Base-by-base conservation (phyloP, 2,888 invertebrate genomes). In the Rosalia funebris region DNA sequence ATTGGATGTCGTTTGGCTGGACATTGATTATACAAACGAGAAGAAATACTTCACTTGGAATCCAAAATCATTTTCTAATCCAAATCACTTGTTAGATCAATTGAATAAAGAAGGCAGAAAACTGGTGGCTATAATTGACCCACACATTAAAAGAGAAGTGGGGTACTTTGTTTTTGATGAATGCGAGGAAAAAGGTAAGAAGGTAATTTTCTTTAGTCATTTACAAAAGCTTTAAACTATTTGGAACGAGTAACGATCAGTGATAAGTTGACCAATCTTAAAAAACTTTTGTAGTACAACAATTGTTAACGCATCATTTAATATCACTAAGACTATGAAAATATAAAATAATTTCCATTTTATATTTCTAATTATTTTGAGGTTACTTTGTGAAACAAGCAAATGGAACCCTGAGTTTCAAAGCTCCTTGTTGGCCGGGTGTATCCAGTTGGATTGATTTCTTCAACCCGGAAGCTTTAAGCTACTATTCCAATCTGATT, bases 41-140 rank as follows among this genome's bases (percentile, higher is more conserved):
- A 97, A 96, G 82, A 93, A 92, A 88, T 92, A 98, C 80, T 98
- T 77, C 41, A 98, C 97, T 0, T 98, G 98, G 98, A 96, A 98
- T 79, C 80, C 84, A 0, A 92, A 53, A 53, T 12, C 52, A 7
- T 53, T 53, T 17, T 16, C 52, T 16, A 20, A 42, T n/a, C 32
- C 52, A 9, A 20, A 42, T 96, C 0, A 9, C n/a, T 41, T 53
- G 52, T 16, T 53, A 5, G 17, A 42, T 17, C 11, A 25, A n/a
- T 19, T 53, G 68, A 91, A 73, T 92, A 97, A 0, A 67, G 87
- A 2, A 90, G 89, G 95, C 0, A 87, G 97, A 20, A 95, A 93
- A 79, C 83, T 98, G 82, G 92, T 96, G 0, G 87, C 92, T 0
- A 96, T 98, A 75, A 91, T 97, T 31, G 98, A 98, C 83, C 98